Evolutionary conservation across 1,140 invertebrate genomes (phyloP), one percentile per base, ranked within the genome.

Genomic region (Penaeus indicus): DNA sequence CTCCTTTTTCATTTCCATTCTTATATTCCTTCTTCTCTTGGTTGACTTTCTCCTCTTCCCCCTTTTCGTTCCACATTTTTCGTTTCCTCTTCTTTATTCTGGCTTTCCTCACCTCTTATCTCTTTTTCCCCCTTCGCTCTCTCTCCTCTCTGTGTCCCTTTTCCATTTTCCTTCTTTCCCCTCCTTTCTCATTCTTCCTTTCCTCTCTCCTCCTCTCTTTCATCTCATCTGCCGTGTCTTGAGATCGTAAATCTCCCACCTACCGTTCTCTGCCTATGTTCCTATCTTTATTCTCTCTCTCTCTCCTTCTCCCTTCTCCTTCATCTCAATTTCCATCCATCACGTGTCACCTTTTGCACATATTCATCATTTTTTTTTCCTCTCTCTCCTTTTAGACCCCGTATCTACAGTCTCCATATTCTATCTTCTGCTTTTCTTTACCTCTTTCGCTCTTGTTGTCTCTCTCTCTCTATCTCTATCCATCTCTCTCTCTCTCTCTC

Each of bases 211-310:
- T 32, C 32, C 32, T 32, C 32, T 32, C 32, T 32, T 32, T 32
- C 32, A 32, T 32, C 32, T 32, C 32, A 32, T 32, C 32, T 32
- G 32, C 32, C 32, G 32, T 32, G 32, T 32, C 32, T 32, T 32
- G 32, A 32, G 32, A 32, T 32, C 32, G 2, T 32, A 32, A 32
- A 38, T 32, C 60, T 61, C 81, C 18, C 47, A 22, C 25, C 81
- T 84, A n/a, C 25, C 60, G 63, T 63, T 84, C 62, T 27, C 72
- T 61, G 27, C 63, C 72, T 22, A 60, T 79, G 16, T 79, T 63
- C 47, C 61, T 25, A 38, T 47, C 67, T 60, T 25, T 79, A 54
- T 78, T 75, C 3, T 75, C 16, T 21, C 72, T 75, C 25, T 32
- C 38, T 22, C 18, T 75, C 18, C 25, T 25, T 18, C 38, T 16